phyloP scores from a whole-genome alignment of 2,888 invertebrate species.

The Choreutis nemorana region DNA sequence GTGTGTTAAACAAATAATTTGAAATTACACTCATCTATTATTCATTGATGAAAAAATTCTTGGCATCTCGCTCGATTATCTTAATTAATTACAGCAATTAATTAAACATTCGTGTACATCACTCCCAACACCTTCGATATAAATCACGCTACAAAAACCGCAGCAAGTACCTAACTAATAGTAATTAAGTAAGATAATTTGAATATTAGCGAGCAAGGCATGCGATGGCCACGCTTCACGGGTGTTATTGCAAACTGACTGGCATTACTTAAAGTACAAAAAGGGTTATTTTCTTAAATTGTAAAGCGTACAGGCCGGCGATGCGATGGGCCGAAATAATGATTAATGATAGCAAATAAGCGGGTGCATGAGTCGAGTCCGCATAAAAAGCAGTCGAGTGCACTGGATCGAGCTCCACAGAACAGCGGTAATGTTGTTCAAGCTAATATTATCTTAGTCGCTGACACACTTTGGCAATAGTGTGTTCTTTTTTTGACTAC shows the following conservation, averaged over 20 bases:
- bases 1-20: too few species aligned
- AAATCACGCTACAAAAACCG: slow-evolving; percentile 8
- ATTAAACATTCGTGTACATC: too few species aligned
- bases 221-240: slow-evolving; percentile 27
- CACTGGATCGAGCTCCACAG: slow-evolving; percentile 12
- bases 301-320: slow-evolving; percentile 40
- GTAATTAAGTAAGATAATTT: slow-evolving; percentile 17
- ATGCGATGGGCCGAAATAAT: slow-evolving; percentile 56
- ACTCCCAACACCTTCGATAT: slow-evolving; percentile 12
- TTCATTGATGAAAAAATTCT: too few species aligned
- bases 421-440: background rate
- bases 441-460: background rate
- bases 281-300: slow-evolving; percentile 63
- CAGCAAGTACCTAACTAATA: slow-evolving; percentile 11
- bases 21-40: too few species aligned
- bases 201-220: slow-evolving; percentile 22
- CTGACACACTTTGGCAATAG: background rate
- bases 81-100: too few species aligned
- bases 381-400: slow-evolving; percentile 40
- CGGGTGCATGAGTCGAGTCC: slow-evolving; percentile 44
- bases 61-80: too few species aligned
- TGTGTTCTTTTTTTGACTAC: too few species aligned
- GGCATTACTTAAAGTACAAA: slow-evolving; percentile 35
- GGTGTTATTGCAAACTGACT: slow-evolving; percentile 26
- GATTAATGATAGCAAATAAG: slow-evolving; percentile 67